A percentile compares a stretch with the other conserved stretches of the same genome.
Conservation (phyloP, 2,797 vertebrate genomes). For the Hirundo rustica region DNA sequence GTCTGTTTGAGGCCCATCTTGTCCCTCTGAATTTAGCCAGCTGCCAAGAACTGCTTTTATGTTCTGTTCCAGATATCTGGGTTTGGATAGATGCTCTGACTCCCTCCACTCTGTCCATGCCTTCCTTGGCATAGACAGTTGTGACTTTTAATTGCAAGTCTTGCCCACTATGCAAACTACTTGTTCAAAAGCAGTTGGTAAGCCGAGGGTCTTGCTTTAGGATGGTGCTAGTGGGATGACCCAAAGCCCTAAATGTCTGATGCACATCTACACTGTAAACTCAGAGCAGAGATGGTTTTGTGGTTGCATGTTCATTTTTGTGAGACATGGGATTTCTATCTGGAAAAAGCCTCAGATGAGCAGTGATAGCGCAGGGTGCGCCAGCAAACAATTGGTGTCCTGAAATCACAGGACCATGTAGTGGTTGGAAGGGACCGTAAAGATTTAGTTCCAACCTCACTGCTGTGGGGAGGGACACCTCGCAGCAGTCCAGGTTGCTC, state of each 20-base stretch:
- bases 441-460: background rate
- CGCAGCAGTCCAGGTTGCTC: background rate
- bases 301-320: background rate
- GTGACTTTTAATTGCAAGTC: background rate
- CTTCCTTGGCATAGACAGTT: background rate
- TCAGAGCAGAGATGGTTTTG: background rate
- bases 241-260: background rate
- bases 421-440: background rate
- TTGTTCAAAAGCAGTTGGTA: background rate
- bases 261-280: background rate
- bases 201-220: background rate
- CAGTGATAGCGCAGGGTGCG: no score
- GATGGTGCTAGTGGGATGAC: background rate
- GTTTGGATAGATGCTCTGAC: background rate
- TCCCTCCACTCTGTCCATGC: background rate
- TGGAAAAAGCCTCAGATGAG: background rate
- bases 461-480: background rate
- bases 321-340: background rate
- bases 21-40: background rate
- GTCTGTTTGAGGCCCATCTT: background rate
- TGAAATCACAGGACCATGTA: background rate
- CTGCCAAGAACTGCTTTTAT: background rate
- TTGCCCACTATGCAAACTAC: background rate
- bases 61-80: background rate
- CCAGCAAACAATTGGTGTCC: background rate